Base-by-base conservation (phyloP, 2,797 vertebrate genomes). In the Tarsius wallacei region DNA sequence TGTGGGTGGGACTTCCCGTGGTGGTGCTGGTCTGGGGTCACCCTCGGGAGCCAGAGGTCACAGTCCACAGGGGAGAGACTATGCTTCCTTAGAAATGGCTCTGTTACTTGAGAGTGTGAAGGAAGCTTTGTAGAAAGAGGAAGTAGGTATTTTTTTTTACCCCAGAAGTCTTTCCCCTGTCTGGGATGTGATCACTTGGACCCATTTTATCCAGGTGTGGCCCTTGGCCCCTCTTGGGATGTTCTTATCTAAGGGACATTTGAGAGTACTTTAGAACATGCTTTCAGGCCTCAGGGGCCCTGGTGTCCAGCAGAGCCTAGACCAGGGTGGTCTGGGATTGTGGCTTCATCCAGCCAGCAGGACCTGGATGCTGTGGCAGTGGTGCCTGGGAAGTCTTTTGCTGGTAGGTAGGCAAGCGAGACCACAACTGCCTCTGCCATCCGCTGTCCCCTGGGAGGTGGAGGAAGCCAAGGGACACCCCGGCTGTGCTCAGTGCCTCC, bases 361-460 rank as follows among this genome's bases (percentile, higher is more conserved):
- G 26, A 3, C 19, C 53, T 0, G 0, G 11, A 19, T 24, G 4
- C 31, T 4, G 0, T 55, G 19, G 3, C n/a, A 14, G 7, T 61
- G 86, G 31, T 13, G 0, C 31, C 49, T 28, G 0, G 2, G 36
- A 71, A 51, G 83, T 57, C 51, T 47, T 78, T 81, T 8, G 57
- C 42, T 13, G 49, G 3, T 26, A 33, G 53, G 47, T 2, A 3
- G 76, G 28, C 21, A 6, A 28, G 9, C 57, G 59, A 36, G 49
- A 66, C 83, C 14, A 1, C 61, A 11, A 5, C 68, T 28, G 42
- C 81, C 49, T 81, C 16, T 3, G 22, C 24, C 31, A 11, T 47
- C 42, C 22, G 15, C 47, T 24, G 4, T 70, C 24, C 13, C 10
- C 8, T 13, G 0, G 31, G 63, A 71, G 33, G 16, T 8, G 5